These are phyloP conservation scores for Pantherophis guttatus DNA, from an alignment of 2,113 vertebrate genomes.

Conservation along the genomic window DNA sequence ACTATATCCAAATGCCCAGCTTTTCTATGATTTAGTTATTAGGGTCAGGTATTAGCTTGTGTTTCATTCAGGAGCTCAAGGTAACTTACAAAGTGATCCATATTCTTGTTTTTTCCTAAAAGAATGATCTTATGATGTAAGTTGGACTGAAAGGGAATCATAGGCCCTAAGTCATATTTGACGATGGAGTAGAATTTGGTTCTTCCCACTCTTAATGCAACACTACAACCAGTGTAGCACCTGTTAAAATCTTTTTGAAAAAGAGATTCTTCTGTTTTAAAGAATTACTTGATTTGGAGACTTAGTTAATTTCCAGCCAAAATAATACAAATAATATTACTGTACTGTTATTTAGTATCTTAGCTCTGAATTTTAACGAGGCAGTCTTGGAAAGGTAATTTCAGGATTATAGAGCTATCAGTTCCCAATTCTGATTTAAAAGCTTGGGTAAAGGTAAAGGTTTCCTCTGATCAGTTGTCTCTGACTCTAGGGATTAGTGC, in stretches of 20 bases:
- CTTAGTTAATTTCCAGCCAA: neutral
- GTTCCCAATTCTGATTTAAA: neutral
- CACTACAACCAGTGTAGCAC: neutral
- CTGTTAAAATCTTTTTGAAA: neutral
- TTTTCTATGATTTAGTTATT: neutral
- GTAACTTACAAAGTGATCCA: neutral
- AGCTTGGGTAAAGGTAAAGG: neutral
- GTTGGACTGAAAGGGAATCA: neutral
- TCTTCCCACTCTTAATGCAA: neutral
- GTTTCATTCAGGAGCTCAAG: neutral
- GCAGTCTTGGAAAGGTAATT: neutral
- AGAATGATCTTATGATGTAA: neutral
- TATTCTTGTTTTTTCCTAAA: neutral
- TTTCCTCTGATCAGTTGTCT: neutral
- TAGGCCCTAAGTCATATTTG: neutral
- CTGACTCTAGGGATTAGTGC: neutral
- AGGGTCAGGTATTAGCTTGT: neutral
- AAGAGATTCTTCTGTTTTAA: neutral
- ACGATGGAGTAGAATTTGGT: neutral
- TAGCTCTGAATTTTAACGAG: neutral
- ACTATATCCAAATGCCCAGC: neutral
- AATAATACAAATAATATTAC: neutral
- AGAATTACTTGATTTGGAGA: neutral
- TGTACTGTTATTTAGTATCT: neutral
- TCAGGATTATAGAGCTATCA: neutral